These are phyloP conservation scores for Drosophila triauraria DNA, from an alignment of 1,140 invertebrate species.

Conservation along the genomic window DNA sequence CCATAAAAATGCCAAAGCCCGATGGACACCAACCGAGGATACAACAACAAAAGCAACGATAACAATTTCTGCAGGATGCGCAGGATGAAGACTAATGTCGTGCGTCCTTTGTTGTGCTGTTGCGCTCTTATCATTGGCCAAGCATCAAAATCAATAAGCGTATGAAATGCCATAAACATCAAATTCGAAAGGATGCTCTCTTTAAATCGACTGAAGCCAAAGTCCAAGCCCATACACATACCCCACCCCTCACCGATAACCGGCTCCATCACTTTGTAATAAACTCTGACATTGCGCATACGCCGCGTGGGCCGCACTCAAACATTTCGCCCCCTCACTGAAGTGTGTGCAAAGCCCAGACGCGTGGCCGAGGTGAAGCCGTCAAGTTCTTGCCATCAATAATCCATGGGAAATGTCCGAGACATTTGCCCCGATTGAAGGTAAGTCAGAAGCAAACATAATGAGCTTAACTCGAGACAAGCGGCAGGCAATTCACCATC, in stretches of 20 bases:
- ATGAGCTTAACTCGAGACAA: constrained; percentile 68
- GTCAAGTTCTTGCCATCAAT: constrained; percentile 33
- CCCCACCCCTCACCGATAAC: not conserved
- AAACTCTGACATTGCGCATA: constrained; percentile 38
- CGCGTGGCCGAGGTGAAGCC: constrained; percentile 24
- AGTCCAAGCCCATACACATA: not conserved
- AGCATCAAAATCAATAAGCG: constrained; percentile 77
- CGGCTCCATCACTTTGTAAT: constrained; percentile 12
- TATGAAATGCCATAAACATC: constrained; percentile 71
- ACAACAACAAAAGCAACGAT: constrained; percentile 1
- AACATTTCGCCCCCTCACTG: constrained; percentile 1
- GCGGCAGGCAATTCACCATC: constrained; percentile 33
- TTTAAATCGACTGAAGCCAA: constrained; percentile 44
- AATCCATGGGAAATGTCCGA: constrained; percentile 36
- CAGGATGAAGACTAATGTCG: constrained; percentile 50
- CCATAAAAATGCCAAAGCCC: constrained; percentile 54
- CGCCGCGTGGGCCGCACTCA: constrained; percentile 22
- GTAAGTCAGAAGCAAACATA: constrained; percentile 55
- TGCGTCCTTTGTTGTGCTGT: constrained; percentile 34
- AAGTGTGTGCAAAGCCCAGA: constrained; percentile 32
- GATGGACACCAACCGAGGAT: constrained; percentile 28
- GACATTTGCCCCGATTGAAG: constrained; percentile 64
- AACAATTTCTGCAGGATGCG: constrained; percentile 13
- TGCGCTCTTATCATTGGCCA: constrained; percentile 50
- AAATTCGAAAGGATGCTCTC: constrained; percentile 50